These are phyloP conservation scores for Eurypyga helias DNA, from an alignment of 2,113 vertebrate genomes.

Conservation along the genomic window DNA sequence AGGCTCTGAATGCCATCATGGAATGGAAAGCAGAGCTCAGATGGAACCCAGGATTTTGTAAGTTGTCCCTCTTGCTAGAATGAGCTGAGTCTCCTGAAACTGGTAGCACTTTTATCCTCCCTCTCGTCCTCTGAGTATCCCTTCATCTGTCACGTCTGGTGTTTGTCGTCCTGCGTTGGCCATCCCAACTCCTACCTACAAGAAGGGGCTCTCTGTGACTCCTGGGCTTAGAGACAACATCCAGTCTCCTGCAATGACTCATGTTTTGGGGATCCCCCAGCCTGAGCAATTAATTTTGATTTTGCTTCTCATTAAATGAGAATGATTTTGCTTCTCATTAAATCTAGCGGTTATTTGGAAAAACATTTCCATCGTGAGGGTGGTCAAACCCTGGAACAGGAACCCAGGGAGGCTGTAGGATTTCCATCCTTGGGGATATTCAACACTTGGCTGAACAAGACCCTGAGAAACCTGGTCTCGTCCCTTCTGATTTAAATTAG, in stretches of 20 bases:
- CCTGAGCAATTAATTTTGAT: background rate
- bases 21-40: background rate
- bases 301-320: too few species aligned
- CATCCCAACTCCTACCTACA: background rate
- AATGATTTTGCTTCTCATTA: background rate
- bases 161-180: background rate
- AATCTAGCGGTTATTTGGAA: background rate
- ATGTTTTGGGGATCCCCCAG: background rate
- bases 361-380: background rate
- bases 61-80: background rate
- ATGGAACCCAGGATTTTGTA: background rate
- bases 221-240: background rate
- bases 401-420: background rate
- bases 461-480: background rate
- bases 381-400: background rate
- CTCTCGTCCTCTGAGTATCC: background rate
- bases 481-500: background rate
- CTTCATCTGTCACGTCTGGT: background rate
- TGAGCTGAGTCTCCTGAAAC: background rate
- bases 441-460: background rate
- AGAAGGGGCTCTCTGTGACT: background rate
- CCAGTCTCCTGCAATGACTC: background rate
- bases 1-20: background rate
- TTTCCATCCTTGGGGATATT: background rate
- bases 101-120: background rate